Percentiles rank a stretch among this genome's conserved stretches.
Evolutionary conservation across 2,888 invertebrate species (phyloP).

Genomic region (Yponomeuta plumbellus): DNA sequence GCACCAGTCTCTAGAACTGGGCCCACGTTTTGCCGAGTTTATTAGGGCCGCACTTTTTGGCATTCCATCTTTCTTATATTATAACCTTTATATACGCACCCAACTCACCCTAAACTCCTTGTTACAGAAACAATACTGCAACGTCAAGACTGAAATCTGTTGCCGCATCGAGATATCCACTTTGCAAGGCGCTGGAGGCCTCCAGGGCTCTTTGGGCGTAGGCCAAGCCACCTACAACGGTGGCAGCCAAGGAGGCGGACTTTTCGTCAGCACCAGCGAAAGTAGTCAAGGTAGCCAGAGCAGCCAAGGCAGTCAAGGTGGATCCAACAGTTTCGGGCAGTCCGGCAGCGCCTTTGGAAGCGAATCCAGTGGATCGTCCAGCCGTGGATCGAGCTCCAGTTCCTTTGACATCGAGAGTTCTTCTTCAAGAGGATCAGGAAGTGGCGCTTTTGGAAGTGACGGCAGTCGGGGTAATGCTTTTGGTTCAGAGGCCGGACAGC

Average conservation of each 20-base stretch:
- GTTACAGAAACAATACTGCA: constrained; percentile 71
- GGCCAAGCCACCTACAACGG: constrained; percentile 44
- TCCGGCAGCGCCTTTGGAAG: constrained; percentile 2
- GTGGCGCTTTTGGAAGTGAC: neutral
- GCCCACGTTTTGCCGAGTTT: too few relatives aligned
- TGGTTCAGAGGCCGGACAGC: constrained; percentile 27
- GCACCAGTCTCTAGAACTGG: too few relatives aligned
- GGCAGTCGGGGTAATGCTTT: neutral
- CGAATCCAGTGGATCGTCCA: neutral
- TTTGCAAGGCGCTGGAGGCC: constrained; percentile 37
- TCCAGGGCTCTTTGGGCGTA: constrained; percentile 45
- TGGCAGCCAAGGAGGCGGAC: constrained; percentile 25
- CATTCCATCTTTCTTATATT: too few relatives aligned
- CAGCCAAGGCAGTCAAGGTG: neutral
- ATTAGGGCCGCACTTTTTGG: too few relatives aligned
- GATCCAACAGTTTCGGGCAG: neutral
- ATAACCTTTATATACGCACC: too few relatives aligned
- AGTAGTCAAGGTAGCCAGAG: neutral
- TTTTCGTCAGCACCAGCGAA: constrained; percentile 20
- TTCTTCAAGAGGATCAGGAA: neutral
- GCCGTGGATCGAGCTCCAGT: constrained; percentile 2
- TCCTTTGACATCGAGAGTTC: neutral
- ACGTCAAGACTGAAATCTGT: constrained; percentile 62
- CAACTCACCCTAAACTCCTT: constrained; percentile 25
- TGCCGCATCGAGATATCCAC: constrained; percentile 58